These are phyloP conservation scores for Ophiodon elongatus DNA, from an alignment of 2,113 vertebrate species.

Conservation along the genomic window DNA sequence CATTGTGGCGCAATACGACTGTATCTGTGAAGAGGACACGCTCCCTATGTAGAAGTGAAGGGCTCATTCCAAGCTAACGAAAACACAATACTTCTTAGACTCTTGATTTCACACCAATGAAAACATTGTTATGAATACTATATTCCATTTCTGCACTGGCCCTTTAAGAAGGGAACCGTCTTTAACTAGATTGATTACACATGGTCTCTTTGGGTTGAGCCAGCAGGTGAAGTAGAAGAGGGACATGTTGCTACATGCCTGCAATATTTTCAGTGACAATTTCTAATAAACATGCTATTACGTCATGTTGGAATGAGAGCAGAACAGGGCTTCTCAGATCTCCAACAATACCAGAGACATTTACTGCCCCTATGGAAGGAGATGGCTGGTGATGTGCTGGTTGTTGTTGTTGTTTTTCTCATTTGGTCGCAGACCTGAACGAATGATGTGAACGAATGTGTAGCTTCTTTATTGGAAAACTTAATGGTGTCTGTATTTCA, in stretches of 20 bases:
- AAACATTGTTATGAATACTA: no score
- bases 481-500: slow-evolving; percentile 45
- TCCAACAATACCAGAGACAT: not conserved
- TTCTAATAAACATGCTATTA: not conserved
- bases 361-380: not conserved
- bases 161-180: not conserved
- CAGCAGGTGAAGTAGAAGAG: not conserved
- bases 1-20: not conserved
- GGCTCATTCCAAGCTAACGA: no score
- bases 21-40: not conserved
- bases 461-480: slow-evolving; percentile 30
- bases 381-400: not conserved
- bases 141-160: no score
- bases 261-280: not conserved
- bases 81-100: no score
- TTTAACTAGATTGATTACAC: not conserved
- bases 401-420: not conserved
- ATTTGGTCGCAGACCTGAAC: slow-evolving; percentile 28
- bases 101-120: no score
- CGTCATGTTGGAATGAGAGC: not conserved
- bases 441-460: slow-evolving; percentile 33
- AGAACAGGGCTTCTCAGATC: not conserved
- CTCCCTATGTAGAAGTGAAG: no score
- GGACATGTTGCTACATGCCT: not conserved
- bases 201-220: not conserved